These are phyloP conservation scores for Cuniculus paca DNA, from an alignment of 2,797 vertebrate genomes.

Conservation along the genomic window DNA sequence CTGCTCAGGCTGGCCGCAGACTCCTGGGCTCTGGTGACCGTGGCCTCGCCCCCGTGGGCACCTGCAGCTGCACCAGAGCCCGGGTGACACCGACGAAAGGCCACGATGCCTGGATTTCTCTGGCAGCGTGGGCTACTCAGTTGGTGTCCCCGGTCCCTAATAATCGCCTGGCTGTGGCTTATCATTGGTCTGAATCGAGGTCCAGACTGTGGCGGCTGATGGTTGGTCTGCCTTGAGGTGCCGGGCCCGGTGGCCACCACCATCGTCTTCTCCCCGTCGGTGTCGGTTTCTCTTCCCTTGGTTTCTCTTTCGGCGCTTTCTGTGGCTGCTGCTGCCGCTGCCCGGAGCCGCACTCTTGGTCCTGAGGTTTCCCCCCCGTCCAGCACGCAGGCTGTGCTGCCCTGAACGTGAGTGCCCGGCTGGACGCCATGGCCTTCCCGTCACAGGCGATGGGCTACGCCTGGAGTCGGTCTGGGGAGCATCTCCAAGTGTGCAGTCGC, in stretches of 20 bases:
- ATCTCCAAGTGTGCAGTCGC: not conserved
- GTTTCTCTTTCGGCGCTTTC: conserved; percentile 1
- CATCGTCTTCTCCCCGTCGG: not conserved
- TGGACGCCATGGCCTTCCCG: not conserved
- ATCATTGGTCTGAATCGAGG: not conserved
- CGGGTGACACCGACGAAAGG: too few relatives aligned
- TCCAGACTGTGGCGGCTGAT: rapidly evolving
- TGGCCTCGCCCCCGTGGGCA: not conserved
- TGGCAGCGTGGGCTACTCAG: not conserved
- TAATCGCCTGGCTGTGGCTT: not conserved
- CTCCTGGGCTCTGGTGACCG: not conserved
- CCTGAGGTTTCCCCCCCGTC: not conserved
- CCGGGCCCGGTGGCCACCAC: not conserved
- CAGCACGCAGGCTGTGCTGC: not conserved
- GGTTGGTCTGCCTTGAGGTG: not conserved
- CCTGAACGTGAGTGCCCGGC: rapidly evolving
- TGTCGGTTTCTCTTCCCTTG: conserved; percentile 15
- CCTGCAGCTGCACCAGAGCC: not conserved
- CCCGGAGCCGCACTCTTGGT: not conserved
- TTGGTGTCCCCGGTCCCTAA: not conserved
- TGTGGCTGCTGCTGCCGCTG: not conserved
- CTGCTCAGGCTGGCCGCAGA: not conserved
- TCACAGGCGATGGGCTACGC: not conserved
- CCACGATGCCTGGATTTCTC: too few relatives aligned
- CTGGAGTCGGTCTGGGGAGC: not conserved